Conservation (phyloP, 2,797 vertebrate genomes). For the Halcyon badia region DNA sequence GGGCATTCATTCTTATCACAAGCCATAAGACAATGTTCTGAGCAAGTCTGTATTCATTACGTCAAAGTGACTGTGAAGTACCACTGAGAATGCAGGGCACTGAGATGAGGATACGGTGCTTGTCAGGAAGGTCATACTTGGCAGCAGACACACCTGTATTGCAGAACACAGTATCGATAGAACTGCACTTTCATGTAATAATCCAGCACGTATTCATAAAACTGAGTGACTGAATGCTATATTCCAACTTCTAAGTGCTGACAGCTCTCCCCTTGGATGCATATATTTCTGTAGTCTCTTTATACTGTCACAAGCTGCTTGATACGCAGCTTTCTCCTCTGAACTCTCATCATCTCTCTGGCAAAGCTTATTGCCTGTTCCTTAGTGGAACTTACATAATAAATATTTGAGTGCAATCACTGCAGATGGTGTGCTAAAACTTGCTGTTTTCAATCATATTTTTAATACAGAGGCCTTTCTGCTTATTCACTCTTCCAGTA, state of each 20-base stretch:
- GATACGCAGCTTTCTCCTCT: constrained; percentile 24
- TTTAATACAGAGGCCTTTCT: constrained; percentile 32
- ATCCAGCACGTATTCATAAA: neutral
- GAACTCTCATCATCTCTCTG: constrained; percentile 28
- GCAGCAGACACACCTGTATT: neutral
- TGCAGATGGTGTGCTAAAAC: constrained; percentile 35
- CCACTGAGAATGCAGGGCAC: neutral
- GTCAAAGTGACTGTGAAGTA: neutral
- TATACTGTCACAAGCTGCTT: constrained; percentile 41
- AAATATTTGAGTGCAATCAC: constrained; percentile 25
- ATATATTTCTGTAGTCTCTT: constrained; percentile 41
- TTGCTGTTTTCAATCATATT: neutral
- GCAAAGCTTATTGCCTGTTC: constrained; percentile 46
- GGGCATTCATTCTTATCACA: neutral
- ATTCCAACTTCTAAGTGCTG: neutral
- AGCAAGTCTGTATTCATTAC: neutral
- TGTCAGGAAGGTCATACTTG: constrained; percentile 11
- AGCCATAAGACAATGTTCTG: neutral
- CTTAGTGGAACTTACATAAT: constrained; percentile 16
- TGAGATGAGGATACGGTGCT: neutral
- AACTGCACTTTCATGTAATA: constrained; percentile 16
- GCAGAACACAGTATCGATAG: neutral
- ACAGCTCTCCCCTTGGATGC: constrained; percentile 22
- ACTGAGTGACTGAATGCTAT: neutral
- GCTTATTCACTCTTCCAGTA: constrained; percentile 14